These are phyloP conservation scores for Scylla paramamosain DNA, from an alignment of 1,140 invertebrate genomes.

Conservation along the genomic window DNA sequence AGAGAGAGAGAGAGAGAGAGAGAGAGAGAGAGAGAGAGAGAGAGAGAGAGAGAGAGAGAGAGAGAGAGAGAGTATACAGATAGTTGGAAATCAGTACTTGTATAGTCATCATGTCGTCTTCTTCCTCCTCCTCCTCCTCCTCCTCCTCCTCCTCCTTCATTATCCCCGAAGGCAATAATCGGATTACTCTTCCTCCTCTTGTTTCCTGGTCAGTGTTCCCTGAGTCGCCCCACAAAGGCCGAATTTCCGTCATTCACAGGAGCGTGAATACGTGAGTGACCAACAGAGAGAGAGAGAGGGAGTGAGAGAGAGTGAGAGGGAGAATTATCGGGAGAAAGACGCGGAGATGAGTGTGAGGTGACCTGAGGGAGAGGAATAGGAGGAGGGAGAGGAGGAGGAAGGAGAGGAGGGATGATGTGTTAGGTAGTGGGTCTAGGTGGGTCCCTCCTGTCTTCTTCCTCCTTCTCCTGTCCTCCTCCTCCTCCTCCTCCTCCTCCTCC, in stretches of 20 bases:
- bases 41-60: conserved; percentile 6
- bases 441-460: background rate
- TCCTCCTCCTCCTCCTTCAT: background rate
- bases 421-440: background rate
- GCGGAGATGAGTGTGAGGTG: background rate
- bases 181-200: background rate
- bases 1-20: background rate
- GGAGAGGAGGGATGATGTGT: background rate
- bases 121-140: background rate
- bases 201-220: background rate
- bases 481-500: conserved; percentile 5
- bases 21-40: conserved; percentile 20
- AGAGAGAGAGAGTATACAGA: background rate
- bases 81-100: background rate
- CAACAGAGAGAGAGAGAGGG: background rate
- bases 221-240: background rate
- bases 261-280: background rate
- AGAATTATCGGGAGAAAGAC: background rate
- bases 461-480: background rate
- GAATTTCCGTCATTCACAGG: background rate
- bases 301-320: background rate
- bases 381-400: background rate
- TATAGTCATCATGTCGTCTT: background rate
- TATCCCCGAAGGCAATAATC: background rate
- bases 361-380: background rate